Evolutionary conservation across 1,140 invertebrate genomes (phyloP).

Genomic region (Sipha flava): DNA sequence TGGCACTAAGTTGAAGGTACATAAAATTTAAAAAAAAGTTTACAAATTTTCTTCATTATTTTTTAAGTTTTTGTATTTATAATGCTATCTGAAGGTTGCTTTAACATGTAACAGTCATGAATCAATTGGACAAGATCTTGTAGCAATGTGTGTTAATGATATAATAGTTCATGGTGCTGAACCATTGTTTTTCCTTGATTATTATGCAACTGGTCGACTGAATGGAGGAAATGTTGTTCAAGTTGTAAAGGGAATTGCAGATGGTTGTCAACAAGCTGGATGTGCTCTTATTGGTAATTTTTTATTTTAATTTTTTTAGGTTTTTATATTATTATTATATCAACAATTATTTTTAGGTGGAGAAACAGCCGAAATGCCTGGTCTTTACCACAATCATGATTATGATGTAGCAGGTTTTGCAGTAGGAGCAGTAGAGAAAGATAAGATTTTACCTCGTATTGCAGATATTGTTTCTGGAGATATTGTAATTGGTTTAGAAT

Average conservation of each 20-base stretch:
- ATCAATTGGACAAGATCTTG: conserved; percentile 87
- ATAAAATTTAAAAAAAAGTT: background rate
- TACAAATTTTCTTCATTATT: background rate
- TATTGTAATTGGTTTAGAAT: conserved; percentile 76
- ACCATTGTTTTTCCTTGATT: conserved; percentile 92
- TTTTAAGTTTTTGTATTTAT: background rate
- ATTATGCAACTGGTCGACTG: conserved; percentile 84
- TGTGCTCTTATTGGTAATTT: conserved; percentile 78
- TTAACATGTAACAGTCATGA: conserved; percentile 67
- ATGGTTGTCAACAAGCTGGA: conserved; percentile 75
- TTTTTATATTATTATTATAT: background rate
- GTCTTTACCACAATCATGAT: conserved; percentile 75
- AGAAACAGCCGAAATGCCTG: conserved; percentile 94
- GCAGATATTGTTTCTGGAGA: conserved; percentile 54
- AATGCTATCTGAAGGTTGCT: conserved; percentile 58
- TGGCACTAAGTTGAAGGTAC: conserved; percentile 87
- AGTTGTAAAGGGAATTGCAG: conserved; percentile 75
- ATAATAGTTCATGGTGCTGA: conserved; percentile 88
- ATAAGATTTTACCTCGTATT: conserved; percentile 62
- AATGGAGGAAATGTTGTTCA: conserved; percentile 63
- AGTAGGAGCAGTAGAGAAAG: conserved; percentile 78
- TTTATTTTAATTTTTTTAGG: background rate
- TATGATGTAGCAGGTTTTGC: conserved; percentile 95
- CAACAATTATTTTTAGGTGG: conserved; percentile 54
- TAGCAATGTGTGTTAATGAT: conserved; percentile 98